These are phyloP conservation scores for Chrysochloris asiatica DNA, from an alignment of 2,113 vertebrate species.

Conservation along the genomic window DNA sequence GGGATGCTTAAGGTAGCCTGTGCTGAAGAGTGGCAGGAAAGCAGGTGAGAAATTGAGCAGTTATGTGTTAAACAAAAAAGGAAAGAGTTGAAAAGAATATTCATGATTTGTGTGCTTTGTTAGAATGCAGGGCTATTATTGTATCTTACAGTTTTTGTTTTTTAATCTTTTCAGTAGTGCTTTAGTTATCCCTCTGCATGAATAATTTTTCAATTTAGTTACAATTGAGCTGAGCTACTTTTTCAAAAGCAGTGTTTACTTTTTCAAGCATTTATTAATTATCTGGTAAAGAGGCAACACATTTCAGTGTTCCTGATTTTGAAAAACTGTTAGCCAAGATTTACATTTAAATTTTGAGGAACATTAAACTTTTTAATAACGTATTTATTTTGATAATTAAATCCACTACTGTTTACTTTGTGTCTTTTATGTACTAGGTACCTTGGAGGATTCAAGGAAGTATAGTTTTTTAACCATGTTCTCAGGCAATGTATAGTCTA, in stretches of 20 bases:
- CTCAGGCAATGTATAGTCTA: not conserved
- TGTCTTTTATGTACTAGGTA: not conserved
- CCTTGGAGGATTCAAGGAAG: not conserved
- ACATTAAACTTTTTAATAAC: constrained; percentile 2
- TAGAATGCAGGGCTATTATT: not conserved
- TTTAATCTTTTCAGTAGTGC: not conserved
- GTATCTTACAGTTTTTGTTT: constrained; percentile 13
- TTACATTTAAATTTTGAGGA: not conserved
- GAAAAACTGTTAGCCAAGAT: constrained; percentile 1
- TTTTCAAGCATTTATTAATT: not conserved
- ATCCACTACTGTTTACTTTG: not conserved
- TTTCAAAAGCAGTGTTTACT: not conserved
- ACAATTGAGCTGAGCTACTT: not conserved
- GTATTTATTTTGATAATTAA: not conserved
- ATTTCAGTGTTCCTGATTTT: not conserved
- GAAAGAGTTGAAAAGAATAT: not conserved
- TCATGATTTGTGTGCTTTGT: not conserved
- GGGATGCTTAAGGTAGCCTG: constrained; percentile 96
- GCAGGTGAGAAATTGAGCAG: constrained; percentile 85
- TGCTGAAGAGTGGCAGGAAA: constrained; percentile 98
- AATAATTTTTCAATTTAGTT: not conserved
- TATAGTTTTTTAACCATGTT: not conserved
- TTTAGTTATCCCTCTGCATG: not conserved
- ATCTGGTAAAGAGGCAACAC: not conserved
- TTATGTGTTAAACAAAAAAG: not conserved